These are phyloP conservation scores for Atta cephalotes DNA, from an alignment of 1,140 invertebrate genomes.

Conservation along the genomic window DNA sequence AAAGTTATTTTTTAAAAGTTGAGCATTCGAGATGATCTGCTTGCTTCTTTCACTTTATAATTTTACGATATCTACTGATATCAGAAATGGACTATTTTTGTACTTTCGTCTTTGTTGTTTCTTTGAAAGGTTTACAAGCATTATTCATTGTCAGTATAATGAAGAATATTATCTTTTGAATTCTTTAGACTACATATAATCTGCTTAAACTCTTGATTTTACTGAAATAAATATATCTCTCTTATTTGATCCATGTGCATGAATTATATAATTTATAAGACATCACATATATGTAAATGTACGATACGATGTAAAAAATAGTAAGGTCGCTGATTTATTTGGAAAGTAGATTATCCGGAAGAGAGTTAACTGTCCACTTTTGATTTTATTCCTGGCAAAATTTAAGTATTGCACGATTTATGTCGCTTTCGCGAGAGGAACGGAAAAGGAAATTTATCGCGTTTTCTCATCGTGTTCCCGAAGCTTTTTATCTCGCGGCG, in stretches of 20 bases:
- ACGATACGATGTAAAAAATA: neutral
- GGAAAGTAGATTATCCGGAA: neutral
- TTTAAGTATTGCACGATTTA: neutral
- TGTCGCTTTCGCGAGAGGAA: conserved; percentile 36
- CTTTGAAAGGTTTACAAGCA: neutral
- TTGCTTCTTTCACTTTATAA: conserved; percentile 19
- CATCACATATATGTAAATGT: neutral
- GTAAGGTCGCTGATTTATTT: neutral
- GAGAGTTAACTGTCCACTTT: neutral
- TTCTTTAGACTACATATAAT: neutral
- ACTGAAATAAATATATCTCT: neutral
- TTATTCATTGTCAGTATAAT: neutral
- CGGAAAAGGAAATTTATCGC: conserved; percentile 48
- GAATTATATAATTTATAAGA: neutral
- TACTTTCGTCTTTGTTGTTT: conserved; percentile 7
- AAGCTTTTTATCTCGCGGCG: conserved; percentile 53
- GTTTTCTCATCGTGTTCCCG: conserved; percentile 6
- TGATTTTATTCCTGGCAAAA: conserved; percentile 15
- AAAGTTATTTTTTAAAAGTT: conserved; percentile 51
- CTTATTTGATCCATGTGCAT: neutral
- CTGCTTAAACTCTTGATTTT: conserved; percentile 13
- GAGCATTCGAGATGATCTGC: neutral
- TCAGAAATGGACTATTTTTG: conserved; percentile 38
- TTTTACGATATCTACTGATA: conserved; percentile 32
- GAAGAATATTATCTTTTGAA: conserved; percentile 31